Conservation (phyloP, 2,113 vertebrate genomes). For the Orientallactaga bullata region DNA sequence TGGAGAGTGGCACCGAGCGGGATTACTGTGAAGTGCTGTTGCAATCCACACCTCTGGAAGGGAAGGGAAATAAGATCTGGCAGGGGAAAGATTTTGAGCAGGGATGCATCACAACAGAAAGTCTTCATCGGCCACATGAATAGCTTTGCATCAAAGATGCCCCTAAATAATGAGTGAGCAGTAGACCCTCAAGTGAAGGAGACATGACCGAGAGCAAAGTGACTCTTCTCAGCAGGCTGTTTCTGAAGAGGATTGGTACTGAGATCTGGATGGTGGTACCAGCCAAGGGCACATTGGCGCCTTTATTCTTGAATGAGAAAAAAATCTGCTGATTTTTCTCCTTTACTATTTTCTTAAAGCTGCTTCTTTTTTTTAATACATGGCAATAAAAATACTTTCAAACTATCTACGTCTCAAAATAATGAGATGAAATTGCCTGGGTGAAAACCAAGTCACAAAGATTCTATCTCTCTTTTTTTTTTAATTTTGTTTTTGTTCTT, state of each 20-base stretch:
- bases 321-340: neutral
- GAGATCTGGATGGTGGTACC: neutral
- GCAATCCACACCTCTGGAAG: neutral
- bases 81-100: neutral
- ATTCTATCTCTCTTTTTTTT: too few relatives aligned
- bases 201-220: neutral
- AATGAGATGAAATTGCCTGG: constrained; percentile 7
- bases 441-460: neutral
- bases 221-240: neutral
- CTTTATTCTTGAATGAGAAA: neutral
- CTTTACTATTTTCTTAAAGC: constrained; percentile 13
- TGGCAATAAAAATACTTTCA: neutral
- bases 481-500: too few relatives aligned
- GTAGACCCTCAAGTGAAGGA: neutral
- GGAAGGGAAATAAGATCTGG: neutral
- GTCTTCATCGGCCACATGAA: neutral
- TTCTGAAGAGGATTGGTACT: neutral
- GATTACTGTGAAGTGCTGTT: neutral
- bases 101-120: neutral
- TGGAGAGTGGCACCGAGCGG: neutral
- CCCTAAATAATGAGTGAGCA: neutral
- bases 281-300: neutral
- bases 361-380: constrained; percentile 20
- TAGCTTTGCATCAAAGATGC: neutral
- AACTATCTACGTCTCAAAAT: neutral